A percentile compares a stretch with the other conserved stretches of the same genome.
phyloP scores from a whole-genome alignment of 2,888 invertebrate genomes.

The Melikaiella ostensackeni region DNA sequence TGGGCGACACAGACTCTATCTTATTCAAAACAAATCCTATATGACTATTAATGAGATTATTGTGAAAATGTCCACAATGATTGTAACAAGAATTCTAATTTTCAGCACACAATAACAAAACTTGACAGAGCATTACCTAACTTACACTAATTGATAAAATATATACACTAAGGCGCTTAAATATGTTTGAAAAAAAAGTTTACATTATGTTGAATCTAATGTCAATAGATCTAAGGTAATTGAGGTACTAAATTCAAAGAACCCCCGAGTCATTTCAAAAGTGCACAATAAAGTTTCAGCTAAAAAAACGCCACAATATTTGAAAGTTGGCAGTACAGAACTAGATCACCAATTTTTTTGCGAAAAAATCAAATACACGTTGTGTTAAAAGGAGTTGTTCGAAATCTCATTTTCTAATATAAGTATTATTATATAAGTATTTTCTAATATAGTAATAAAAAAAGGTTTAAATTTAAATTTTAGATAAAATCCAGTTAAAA shows the following conservation, averaged over 20 bases:
- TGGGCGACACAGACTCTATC: conserved; percentile 12
- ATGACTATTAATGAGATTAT: background rate
- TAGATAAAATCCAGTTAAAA: too few species aligned
- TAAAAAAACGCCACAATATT: background rate
- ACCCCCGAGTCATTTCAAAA: conserved; percentile 16
- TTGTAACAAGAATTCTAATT: background rate
- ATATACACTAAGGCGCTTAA: conserved; percentile 35
- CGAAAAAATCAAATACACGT: too few species aligned
- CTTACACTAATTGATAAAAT: conserved; percentile 13
- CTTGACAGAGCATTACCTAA: background rate
- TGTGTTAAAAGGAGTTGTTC: too few species aligned
- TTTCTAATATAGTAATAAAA: too few species aligned
- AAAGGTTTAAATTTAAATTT: too few species aligned
- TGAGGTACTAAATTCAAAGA: background rate
- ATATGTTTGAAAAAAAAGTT: conserved; percentile 30
- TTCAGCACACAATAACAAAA: background rate
- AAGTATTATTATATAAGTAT: too few species aligned
- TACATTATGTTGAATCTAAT: conserved; percentile 33
- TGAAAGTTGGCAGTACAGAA: too few species aligned
- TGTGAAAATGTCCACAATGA: background rate
- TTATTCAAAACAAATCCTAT: conserved; percentile 9
- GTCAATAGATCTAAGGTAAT: conserved; percentile 27
- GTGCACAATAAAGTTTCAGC: background rate
- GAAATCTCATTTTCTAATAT: too few species aligned
- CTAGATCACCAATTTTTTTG: too few species aligned